Conservation (phyloP, 1,140 invertebrate genomes). For the Hyphantria cunea region DNA sequence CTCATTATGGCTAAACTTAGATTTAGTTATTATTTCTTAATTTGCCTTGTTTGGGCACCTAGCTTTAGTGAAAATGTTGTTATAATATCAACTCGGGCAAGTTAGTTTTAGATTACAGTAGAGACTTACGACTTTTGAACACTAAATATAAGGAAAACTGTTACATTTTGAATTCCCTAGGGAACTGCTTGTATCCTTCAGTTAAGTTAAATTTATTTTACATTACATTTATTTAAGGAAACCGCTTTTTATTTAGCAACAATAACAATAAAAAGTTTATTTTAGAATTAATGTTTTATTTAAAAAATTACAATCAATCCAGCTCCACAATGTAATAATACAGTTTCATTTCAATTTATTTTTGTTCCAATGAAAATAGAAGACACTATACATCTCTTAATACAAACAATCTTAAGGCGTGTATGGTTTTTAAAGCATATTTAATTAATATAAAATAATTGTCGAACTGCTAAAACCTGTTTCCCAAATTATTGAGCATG, state of each 20-base stretch:
- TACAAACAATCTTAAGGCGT: too few relatives aligned
- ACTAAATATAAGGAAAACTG: too few relatives aligned
- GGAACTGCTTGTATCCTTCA: too few relatives aligned
- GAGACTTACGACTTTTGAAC: too few relatives aligned
- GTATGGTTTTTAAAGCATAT: too few relatives aligned
- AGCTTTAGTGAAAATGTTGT: neutral
- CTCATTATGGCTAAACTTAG: constrained; percentile 1
- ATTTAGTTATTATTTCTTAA: neutral
- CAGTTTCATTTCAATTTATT: neutral
- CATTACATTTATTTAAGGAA: neutral
- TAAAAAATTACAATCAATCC: constrained; percentile 24
- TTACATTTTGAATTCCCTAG: too few relatives aligned
- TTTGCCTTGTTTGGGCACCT: neutral
- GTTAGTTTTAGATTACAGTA: too few relatives aligned
- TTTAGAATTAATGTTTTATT: constrained; percentile 20
- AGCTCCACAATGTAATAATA: constrained; percentile 3
- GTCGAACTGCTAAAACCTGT: too few relatives aligned
- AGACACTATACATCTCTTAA: constrained; percentile 7
- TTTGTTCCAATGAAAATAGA: constrained; percentile 1
- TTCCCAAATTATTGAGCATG: too few relatives aligned
- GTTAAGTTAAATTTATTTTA: too few relatives aligned
- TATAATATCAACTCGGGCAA: neutral
- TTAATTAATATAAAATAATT: too few relatives aligned
- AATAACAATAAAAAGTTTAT: constrained; percentile 11
- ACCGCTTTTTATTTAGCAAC: constrained; percentile 12